Conservation (phyloP, 2,797 vertebrate species). For the Aselliscus stoliczkanus region DNA sequence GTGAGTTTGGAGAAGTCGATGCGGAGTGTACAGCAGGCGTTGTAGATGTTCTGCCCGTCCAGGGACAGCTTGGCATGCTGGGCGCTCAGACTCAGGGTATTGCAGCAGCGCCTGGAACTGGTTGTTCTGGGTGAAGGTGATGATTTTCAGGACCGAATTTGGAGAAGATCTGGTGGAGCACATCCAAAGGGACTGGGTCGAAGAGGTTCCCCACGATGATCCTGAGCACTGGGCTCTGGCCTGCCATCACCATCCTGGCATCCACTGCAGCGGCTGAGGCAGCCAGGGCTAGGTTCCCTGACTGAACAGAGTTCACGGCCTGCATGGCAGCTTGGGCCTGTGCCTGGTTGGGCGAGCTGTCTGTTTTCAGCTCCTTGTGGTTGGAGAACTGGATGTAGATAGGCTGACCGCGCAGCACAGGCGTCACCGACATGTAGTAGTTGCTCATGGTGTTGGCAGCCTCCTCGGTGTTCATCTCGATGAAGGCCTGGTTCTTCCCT, state of each 20-base stretch:
- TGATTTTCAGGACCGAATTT: conserved; percentile 97
- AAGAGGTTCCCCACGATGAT: conserved; percentile 98
- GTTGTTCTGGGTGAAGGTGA: conserved; percentile 97
- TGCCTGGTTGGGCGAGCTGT: conserved; percentile 95
- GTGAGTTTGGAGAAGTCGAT: conserved; percentile 97
- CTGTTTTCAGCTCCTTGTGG: conserved; percentile 98
- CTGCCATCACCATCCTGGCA: conserved; percentile 82
- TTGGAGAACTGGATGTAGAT: conserved; percentile 98
- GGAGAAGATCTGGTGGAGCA: conserved; percentile 97
- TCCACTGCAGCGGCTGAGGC: conserved; percentile 80
- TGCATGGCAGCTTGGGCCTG: conserved; percentile 94
- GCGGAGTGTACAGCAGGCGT: conserved; percentile 94
- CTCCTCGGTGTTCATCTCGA: conserved; percentile 97
- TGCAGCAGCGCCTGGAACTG: conserved; percentile 96
- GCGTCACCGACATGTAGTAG: conserved; percentile 93
- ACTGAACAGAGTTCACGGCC: conserved; percentile 89
- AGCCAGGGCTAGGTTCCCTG: conserved; percentile 83
- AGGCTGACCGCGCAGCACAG: conserved; percentile 91
- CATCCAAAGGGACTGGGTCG: conserved; percentile 94
- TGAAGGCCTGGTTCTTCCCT: conserved; percentile 98
- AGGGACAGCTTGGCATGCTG: conserved; percentile 95
- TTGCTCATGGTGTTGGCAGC: conserved; percentile 95
- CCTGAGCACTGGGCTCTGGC: conserved; percentile 91
- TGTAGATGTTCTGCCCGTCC: conserved; percentile 98
- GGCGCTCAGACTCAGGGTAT: conserved; percentile 90